phyloP scores from a whole-genome alignment of 2,797 vertebrate genomes.

The Parauchenoglanis punctatus region DNA sequence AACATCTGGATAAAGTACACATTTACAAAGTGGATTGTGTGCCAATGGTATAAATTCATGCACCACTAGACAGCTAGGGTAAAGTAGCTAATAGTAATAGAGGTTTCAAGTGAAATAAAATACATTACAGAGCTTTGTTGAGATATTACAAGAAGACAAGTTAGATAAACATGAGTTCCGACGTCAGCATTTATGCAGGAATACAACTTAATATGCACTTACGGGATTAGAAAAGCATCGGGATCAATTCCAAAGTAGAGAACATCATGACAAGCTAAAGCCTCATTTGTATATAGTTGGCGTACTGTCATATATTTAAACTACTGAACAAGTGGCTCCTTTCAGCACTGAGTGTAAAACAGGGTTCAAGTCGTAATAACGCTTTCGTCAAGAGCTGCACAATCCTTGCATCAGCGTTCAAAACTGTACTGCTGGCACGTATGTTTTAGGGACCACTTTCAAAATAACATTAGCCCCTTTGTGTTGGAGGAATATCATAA shows the following conservation, averaged over 20 bases:
- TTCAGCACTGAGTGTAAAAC: constrained; percentile 17
- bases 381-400: constrained; percentile 59
- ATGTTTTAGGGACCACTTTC: constrained; percentile 51
- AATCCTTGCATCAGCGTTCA: constrained; percentile 32
- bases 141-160: constrained; percentile 6
- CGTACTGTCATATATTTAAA: constrained; percentile 15
- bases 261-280: constrained; percentile 24
- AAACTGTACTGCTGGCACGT: constrained; percentile 11
- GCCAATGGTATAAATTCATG: background rate
- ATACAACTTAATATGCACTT: constrained; percentile 57
- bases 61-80: background rate
- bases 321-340: constrained; percentile 21
- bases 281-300: constrained; percentile 7
- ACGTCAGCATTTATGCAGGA: background rate
- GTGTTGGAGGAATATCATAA: background rate
- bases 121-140: constrained; percentile 6
- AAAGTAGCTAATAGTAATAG: background rate
- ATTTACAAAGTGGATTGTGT: background rate
- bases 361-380: constrained; percentile 54
- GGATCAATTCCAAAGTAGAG: constrained; percentile 47
- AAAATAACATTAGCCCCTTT: background rate
- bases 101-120: constrained; percentile 1
- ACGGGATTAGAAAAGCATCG: constrained; percentile 57
- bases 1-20: constrained; percentile 13
- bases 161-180: constrained; percentile 8